Conservation (phyloP, 2,113 vertebrate species). For the Bubo blakistoni region DNA sequence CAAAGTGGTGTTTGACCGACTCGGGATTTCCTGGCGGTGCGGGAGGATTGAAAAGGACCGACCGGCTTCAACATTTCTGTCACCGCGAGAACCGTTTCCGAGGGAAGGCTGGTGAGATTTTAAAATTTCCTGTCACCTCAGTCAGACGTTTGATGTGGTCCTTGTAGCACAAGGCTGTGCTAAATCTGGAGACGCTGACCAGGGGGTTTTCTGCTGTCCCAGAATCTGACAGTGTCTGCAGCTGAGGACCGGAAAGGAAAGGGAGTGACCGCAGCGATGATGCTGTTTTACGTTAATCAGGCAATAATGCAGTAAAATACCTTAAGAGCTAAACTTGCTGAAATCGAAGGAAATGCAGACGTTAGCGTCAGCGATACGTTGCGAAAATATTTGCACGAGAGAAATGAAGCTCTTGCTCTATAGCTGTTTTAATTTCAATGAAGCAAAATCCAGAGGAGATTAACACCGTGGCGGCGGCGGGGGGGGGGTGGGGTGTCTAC, state of each 20-base stretch:
- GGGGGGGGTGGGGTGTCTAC: rapidly evolving
- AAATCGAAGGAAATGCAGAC: background rate
- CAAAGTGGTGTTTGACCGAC: no score
- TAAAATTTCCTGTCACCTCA: rapidly evolving
- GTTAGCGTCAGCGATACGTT: background rate
- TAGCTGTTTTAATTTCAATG: background rate
- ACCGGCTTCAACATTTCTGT: background rate
- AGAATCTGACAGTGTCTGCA: rapidly evolving
- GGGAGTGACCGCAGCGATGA: rapidly evolving
- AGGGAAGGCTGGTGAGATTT: background rate
- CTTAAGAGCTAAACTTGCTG: background rate
- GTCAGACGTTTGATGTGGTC: rapidly evolving
- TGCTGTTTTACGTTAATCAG: background rate
- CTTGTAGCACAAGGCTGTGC: rapidly evolving
- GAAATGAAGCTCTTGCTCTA: background rate
- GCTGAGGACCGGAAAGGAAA: background rate
- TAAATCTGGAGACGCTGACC: rapidly evolving
- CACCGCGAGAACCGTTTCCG: rapidly evolving
- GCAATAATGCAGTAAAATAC: background rate
- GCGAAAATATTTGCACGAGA: background rate
- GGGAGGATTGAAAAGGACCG: background rate
- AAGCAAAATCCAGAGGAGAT: background rate
- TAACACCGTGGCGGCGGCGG: rapidly evolving
- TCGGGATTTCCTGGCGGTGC: background rate
- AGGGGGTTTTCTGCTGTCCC: no score